phyloP scores from a whole-genome alignment of 2,888 invertebrate genomes.

The Leptinotarsa haldemani region DNA sequence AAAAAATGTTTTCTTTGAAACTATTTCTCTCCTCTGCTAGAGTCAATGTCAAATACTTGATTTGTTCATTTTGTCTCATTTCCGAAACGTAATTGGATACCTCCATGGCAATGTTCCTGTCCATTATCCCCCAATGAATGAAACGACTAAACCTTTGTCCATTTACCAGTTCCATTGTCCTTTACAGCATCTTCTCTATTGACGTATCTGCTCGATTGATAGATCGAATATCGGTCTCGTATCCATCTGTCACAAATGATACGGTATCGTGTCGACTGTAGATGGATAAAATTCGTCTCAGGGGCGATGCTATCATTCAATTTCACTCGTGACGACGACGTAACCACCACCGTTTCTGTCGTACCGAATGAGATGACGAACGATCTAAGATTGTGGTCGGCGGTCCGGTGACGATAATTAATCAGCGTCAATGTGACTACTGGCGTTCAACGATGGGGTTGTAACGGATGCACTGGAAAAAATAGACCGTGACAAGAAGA shows the following conservation, averaged over 20 bases:
- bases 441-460: conserved; percentile 55
- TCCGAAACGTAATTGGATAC: neutral
- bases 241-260: conserved; percentile 32
- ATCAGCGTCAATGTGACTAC: conserved; percentile 54
- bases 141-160: neutral
- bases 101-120: neutral
- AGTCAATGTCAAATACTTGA: too few relatives aligned
- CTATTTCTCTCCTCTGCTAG: too few relatives aligned
- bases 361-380: conserved; percentile 53
- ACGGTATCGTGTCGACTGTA: conserved; percentile 32
- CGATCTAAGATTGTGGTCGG: conserved; percentile 54
- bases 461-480: conserved; percentile 53
- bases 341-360: conserved; percentile 26
- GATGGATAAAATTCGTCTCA: conserved; percentile 35
- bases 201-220: conserved; percentile 28
- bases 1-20: too few relatives aligned
- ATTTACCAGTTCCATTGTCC: neutral
- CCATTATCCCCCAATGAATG: neutral
- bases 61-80: neutral
- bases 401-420: conserved; percentile 55
- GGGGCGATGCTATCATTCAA: conserved; percentile 47
- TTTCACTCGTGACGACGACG: conserved; percentile 38
- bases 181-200: neutral
- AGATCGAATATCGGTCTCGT: conserved; percentile 34
- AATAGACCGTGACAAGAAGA: conserved; percentile 36